Evolutionary conservation across 2,888 invertebrate species (phyloP), one percentile per base, ranked within the genome.

Genomic region (Xestoiulus laeticollis): DNA sequence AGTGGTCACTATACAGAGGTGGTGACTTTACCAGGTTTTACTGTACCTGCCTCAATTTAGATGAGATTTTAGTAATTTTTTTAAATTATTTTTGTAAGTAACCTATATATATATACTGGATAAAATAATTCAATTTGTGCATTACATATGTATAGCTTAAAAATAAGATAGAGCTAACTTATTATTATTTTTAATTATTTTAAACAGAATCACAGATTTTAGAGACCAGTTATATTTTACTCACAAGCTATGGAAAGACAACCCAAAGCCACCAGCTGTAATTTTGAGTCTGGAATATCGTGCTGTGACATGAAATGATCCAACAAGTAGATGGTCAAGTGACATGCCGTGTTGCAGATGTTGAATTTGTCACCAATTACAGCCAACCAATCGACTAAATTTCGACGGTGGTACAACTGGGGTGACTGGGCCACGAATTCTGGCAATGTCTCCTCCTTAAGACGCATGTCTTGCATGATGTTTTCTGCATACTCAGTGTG

Each of bases 351-450:
- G 59, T 78, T 78, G 87, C 87, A 87, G 33, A 87, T 68, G 14
- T 59, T 68, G n/a, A 59, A 78, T n/a, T 33, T 87, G 22, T 87
- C 87, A n/a, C 19, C 59, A 16, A 87, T 16, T 16, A 68, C 5
- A 26, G 33, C 87, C 10, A 87, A n/a, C 87, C 87, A 87, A 26
- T 87, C 78, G 6, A 87, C 87, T n/a, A 87, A 32, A 87, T 26
- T 16, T 32, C 78, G 14, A 6, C 87, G 53, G 10, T 59, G n/a
- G 22, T 10, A 0, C n/a, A 87, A 3, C 68, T 87, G 87, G 8
- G 87, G 87, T 14, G 87, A 87, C 26, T 87, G 32, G 26, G 38
- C 32, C 59, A 33, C 33, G n/a, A 38, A 87, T 26, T 87, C 87
- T 12, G 59, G n/a, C 16, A 48, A 12, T 5, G 48, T 86, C 3